Evolutionary conservation across 1,140 invertebrate genomes (phyloP), one percentile per base, ranked within the genome.

Genomic region (Pseudomyrmex flavicornis): DNA sequence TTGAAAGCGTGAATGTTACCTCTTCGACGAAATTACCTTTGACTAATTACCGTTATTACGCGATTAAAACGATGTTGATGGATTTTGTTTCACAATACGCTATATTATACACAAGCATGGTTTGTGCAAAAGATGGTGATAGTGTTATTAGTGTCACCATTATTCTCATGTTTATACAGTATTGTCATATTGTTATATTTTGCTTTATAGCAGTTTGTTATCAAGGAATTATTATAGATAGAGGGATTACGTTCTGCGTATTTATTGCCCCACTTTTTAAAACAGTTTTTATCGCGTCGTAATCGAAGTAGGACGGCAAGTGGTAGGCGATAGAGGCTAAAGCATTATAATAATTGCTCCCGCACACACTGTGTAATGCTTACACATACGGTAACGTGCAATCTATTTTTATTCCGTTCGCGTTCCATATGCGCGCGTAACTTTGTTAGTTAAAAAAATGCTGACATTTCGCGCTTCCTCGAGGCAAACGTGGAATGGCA

Each of bases 281-380:
- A 80, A 26, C 8, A 3, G 1, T 69, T 5, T 7, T 15, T 79
- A 58, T 58, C 65, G 35, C 70, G 52, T 12, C 12, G 54, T 48
- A 17, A 26, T 13, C 50, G 20, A 80, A 80, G 20, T 59, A 70
- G 76, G 44, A 35, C 76, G 66, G 15, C 65, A 69, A 79, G 52
- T 59, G 35, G 35, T 35, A 46, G 13, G 12, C 44, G 65, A 69
- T 59, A n/a, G 44, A 50, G 20, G 12, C 54, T 35, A 50, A 48
- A 35, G 54, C 54, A 80, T 70, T 80, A 79, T 69, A 69, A 70
- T 79, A 70, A 80, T 80, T 80, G 66, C 26, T 20, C 54, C n/a
- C 58, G 44, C 65, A 76, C 50, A 20, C 54, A 65, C 20, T 35
- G n/a, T 66, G 26, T 65, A 70, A 69, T 48, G 44, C 26, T 61